Evolutionary conservation across 2,113 vertebrate genomes (phyloP).

Genomic region (Vulpes ferrilata): DNA sequence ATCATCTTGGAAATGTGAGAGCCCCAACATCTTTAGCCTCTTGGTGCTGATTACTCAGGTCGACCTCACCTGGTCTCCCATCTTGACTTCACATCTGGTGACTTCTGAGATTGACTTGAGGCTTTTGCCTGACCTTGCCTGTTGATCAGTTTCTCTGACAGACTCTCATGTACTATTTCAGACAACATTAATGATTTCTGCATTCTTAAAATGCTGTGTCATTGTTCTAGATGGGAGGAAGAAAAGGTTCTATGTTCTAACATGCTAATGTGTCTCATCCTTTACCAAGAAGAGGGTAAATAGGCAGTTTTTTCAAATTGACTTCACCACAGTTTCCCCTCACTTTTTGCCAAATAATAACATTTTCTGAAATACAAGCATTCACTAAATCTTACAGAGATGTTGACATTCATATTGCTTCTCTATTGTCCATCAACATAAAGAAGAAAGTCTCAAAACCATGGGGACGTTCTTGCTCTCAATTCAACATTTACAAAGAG

Average conservation of each 20-base stretch:
- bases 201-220: background rate
- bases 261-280: background rate
- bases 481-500: background rate
- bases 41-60: background rate
- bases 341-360: background rate
- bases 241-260: background rate
- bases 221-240: background rate
- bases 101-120: background rate
- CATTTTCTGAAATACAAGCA: background rate
- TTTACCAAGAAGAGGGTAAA: background rate
- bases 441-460: background rate
- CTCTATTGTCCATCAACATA: background rate
- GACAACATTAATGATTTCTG: background rate
- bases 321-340: background rate
- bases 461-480: background rate
- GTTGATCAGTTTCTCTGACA: background rate
- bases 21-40: no score
- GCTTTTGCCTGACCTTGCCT: background rate
- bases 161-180: background rate
- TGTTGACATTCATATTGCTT: background rate
- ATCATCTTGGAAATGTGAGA: background rate
- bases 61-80: background rate
- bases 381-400: constrained; percentile 22
- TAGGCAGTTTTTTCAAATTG: background rate
- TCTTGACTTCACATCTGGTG: background rate